These are phyloP conservation scores for Psylliodes chrysocephalus DNA, from an alignment of 2,888 invertebrate genomes.

Conservation along the genomic window DNA sequence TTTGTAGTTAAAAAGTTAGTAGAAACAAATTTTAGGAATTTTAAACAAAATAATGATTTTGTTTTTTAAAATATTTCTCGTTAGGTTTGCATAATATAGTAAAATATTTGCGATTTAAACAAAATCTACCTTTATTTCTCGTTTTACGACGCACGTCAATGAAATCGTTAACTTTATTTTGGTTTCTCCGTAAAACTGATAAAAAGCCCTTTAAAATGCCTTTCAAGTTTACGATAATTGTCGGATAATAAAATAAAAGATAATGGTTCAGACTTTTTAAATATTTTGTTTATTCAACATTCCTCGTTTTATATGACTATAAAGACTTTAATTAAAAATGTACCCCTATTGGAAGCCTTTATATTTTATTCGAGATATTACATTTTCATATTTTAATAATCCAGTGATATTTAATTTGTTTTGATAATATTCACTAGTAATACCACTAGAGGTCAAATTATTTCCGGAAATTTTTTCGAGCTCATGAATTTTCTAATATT, in stretches of 20 bases:
- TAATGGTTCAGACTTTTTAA: conserved; percentile 55
- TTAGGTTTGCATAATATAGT: no score
- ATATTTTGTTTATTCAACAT: conserved; percentile 51
- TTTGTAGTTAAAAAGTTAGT: no score
- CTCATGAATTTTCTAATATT: no score
- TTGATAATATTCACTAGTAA: no score
- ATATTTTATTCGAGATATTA: conserved; percentile 20
- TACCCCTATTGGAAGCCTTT: conserved; percentile 33
- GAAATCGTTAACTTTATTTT: conserved; percentile 52
- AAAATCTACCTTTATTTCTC: neutral
- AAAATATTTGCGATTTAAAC: no score
- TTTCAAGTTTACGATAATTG: conserved; percentile 59
- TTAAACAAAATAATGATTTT: no score
- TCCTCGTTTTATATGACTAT: conserved; percentile 50
- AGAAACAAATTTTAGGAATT: no score
- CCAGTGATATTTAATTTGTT: conserved; percentile 6
- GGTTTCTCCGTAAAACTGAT: conserved; percentile 55
- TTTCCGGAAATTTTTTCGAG: no score
- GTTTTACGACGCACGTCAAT: conserved; percentile 7
- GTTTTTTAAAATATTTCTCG: no score
- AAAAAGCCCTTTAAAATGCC: conserved; percentile 57
- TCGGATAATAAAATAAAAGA: conserved; percentile 57
- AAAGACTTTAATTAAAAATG: conserved; percentile 39
- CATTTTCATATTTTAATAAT: conserved; percentile 20
- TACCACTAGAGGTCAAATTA: no score